These are phyloP conservation scores for Meles meles DNA, from an alignment of 2,113 vertebrate species.

Conservation along the genomic window DNA sequence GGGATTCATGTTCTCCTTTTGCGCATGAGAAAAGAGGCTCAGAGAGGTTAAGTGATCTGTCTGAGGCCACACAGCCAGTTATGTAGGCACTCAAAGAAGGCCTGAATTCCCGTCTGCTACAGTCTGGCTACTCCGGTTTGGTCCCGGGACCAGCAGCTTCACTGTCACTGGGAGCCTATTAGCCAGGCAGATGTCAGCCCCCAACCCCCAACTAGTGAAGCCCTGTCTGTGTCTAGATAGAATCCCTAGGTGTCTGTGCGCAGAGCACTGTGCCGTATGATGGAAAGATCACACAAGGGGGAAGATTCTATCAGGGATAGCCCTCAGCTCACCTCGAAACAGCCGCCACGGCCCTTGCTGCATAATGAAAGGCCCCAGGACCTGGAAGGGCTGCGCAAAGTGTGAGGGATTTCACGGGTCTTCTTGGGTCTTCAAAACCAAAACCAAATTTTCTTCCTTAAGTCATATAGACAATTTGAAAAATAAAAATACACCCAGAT, in stretches of 20 bases:
- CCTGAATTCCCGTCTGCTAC: fast-evolving
- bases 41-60: not conserved
- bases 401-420: not conserved
- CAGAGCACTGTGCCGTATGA: not conserved
- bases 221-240: not conserved
- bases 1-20: not conserved
- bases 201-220: not conserved
- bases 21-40: not conserved
- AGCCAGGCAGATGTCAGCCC: not conserved
- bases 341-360: not conserved
- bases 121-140: not conserved
- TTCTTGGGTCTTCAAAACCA: not conserved
- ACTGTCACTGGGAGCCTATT: too few relatives aligned
- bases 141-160: not conserved
- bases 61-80: not conserved
- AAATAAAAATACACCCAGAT: not conserved
- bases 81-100: not conserved
- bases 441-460: not conserved
- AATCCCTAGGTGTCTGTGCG: not conserved
- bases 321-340: not conserved
- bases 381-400: not conserved
- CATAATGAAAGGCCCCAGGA: not conserved
- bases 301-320: not conserved
- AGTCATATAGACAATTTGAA: not conserved
- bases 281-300: not conserved